These are phyloP conservation scores for Tylochromis polylepis DNA, from an alignment of 2,113 vertebrate species.

Conservation along the genomic window DNA sequence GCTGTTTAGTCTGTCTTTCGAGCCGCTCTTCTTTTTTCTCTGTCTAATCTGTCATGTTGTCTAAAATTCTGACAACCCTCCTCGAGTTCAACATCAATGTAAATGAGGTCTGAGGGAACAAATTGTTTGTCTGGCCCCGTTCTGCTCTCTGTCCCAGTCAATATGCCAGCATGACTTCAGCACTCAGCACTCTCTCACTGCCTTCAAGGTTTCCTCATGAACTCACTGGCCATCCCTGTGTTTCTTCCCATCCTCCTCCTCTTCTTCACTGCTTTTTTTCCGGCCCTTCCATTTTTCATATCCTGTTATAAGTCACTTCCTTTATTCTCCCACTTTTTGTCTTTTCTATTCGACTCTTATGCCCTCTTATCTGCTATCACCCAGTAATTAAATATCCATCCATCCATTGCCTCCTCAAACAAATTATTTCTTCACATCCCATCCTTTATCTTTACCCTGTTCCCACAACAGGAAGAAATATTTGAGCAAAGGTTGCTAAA, in stretches of 20 bases:
- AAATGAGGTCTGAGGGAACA: constrained; percentile 47
- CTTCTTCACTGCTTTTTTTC: background rate
- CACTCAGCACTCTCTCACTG: background rate
- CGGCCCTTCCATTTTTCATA: background rate
- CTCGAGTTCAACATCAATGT: constrained; percentile 24
- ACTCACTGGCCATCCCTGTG: background rate
- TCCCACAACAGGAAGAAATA: background rate
- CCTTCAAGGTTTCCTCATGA: constrained; percentile 13
- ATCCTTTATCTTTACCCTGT: background rate
- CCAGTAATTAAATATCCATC: background rate
- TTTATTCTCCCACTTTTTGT: background rate
- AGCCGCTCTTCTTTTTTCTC: background rate
- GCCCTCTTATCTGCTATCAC: background rate
- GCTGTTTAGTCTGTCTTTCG: background rate
- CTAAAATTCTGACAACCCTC: constrained; percentile 1
- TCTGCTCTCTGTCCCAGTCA: constrained; percentile 20
- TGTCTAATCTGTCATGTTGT: background rate
- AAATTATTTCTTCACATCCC: background rate
- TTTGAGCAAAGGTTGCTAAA: background rate
- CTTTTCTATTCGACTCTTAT: background rate
- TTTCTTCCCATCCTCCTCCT: background rate
- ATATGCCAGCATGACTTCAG: constrained; percentile 25
- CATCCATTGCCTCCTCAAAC: background rate
- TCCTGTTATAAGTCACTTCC: background rate
- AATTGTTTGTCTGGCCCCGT: constrained; percentile 41